phyloP scores from a whole-genome alignment of 1,140 invertebrate species.

The Drosophila setifemur region DNA sequence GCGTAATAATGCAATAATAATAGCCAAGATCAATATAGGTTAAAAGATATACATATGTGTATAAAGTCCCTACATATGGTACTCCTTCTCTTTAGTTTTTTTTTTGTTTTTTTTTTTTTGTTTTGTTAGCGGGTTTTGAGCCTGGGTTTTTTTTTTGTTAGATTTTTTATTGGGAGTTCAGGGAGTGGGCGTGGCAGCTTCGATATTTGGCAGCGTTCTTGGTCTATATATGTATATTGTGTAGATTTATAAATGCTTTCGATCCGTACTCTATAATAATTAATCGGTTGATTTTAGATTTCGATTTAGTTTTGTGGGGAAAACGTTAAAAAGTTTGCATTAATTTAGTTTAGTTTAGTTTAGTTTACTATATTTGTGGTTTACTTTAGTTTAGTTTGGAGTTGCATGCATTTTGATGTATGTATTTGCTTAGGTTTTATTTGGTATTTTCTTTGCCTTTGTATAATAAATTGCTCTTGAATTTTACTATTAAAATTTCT shows the following conservation, averaged over 20 bases:
- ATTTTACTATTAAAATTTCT: constrained; percentile 77
- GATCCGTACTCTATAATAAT: constrained; percentile 30
- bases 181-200: constrained; percentile 63
- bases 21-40: constrained; percentile 58
- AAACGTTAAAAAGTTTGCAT: constrained; percentile 51
- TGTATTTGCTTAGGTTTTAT: constrained; percentile 33
- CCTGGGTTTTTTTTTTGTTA: constrained; percentile 11
- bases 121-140: constrained; percentile 17
- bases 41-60: constrained; percentile 43
- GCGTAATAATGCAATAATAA: constrained; percentile 79
- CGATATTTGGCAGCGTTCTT: constrained; percentile 65
- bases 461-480: constrained; percentile 75
- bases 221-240: constrained; percentile 44
- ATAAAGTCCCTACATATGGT: constrained; percentile 38
- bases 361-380: constrained; percentile 28
- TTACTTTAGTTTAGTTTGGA: constrained; percentile 31
- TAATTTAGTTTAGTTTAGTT: constrained; percentile 23
- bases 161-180: constrained; percentile 25
- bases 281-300: constrained; percentile 11
- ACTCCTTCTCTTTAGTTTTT: constrained; percentile 19
- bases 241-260: constrained; percentile 35
- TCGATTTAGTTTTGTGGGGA: too few species aligned
- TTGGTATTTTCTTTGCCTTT: constrained; percentile 40
- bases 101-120: constrained; percentile 4
- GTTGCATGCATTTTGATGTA: constrained; percentile 61